Base-by-base conservation (phyloP, 2,797 vertebrate genomes). In the Silurus aristotelis region DNA sequence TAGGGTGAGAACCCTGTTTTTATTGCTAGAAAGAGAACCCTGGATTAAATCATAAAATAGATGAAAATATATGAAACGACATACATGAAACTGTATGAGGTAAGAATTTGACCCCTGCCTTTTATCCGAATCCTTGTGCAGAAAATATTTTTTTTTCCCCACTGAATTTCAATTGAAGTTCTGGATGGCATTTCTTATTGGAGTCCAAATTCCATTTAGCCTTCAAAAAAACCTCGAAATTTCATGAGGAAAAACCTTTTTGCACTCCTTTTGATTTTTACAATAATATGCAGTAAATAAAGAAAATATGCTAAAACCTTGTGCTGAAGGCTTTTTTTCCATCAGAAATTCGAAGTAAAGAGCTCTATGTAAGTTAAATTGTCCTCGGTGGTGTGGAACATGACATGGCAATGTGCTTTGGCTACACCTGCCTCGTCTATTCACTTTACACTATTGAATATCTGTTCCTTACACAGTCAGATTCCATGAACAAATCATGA, bases 81-180 rank as follows among this genome's bases (percentile, higher is more conserved):
- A 61, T 31, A 75, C 55, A 7, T 60, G 4, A 15, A 58, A 79
- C 13, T 5, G 17, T 70, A 84, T 64, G 72, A 87, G 60, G 80
- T 68, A 81, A 60, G 83, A 61, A 78, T 83, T 85, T 79, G 56
- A 55, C 22, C 46, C 46, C 64, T 14, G 13, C 64, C n/a, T 75
- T 83, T 72, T 68, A 67, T 90, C 60, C 89, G 85, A 89, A 89
- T 87, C 80, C 80, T 75, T 52, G 77, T 48, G 15, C 88, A 85
- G 84, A 89, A 83, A 87, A 88, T 88, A 80, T 38, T 87, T 89
- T 48, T 46, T 71, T 77, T 38, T n/a, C n/a, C 22, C 82, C 83
- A 89, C 92, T 78, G 86, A 88, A 81, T 88, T 88, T 56, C 55
- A 63, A 89, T 31, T 78, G 55, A 89, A 91, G 89, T 88, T 84